phyloP scores from a whole-genome alignment of 2,888 invertebrate genomes.

The Creontiades dilutus region DNA sequence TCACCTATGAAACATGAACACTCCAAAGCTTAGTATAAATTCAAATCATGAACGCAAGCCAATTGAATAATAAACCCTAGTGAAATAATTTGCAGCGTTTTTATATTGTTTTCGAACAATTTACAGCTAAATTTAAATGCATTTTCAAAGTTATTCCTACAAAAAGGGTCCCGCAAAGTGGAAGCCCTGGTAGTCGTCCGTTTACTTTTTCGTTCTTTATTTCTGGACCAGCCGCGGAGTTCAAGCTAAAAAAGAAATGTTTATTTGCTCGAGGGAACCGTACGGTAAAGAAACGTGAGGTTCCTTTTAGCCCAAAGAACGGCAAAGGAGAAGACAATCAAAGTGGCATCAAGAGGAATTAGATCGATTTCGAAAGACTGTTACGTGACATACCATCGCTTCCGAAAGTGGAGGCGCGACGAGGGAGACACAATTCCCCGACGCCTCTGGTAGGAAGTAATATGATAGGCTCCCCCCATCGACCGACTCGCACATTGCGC shows the following conservation, averaged over 20 bases:
- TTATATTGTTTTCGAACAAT: too few relatives aligned
- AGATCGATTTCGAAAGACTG: constrained; percentile 58
- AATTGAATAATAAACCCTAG: too few relatives aligned
- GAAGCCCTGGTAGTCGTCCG: background rate
- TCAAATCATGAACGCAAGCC: too few relatives aligned
- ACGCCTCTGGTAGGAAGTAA: background rate
- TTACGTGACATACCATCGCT: constrained; percentile 57
- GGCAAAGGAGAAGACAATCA: constrained; percentile 29
- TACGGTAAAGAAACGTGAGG: constrained; percentile 31
- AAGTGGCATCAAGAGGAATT: constrained; percentile 58
- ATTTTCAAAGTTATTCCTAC: too few relatives aligned
- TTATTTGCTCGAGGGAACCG: background rate
- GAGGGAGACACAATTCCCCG: constrained; percentile 16
- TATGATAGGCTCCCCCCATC: constrained; percentile 27
- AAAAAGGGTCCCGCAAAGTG: too few relatives aligned
- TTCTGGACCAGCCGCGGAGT: background rate
- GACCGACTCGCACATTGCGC: constrained; percentile 2
- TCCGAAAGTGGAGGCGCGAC: background rate
- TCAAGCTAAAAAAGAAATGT: constrained; percentile 1
- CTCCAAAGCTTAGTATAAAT: too few relatives aligned
- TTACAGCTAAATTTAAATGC: too few relatives aligned
- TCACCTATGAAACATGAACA: too few relatives aligned
- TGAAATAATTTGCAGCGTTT: too few relatives aligned
- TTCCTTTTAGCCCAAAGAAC: background rate
- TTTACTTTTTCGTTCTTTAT: background rate